Evolutionary conservation across 2,113 vertebrate genomes (phyloP).

Genomic region (Odocoileus virginianus): DNA sequence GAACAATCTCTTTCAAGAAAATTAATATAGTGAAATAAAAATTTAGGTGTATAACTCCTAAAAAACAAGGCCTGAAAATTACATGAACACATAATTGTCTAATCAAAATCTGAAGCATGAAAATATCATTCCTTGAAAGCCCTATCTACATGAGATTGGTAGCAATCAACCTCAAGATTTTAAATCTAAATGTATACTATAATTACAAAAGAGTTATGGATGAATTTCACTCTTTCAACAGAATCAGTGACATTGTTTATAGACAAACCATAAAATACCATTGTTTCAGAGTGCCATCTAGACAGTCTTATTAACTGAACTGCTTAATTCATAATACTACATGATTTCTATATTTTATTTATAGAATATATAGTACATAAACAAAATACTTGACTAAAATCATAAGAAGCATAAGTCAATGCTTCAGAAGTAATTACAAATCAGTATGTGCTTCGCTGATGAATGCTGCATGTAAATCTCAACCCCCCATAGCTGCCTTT

Average conservation of each 20-base stretch:
- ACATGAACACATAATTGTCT: background rate
- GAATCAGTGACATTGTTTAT: background rate
- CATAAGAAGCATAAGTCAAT: background rate
- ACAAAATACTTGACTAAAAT: background rate
- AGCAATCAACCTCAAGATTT: background rate
- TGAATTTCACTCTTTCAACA: background rate
- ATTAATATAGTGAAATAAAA: constrained; percentile 23
- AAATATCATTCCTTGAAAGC: background rate
- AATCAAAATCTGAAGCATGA: background rate
- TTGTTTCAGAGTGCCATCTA: background rate
- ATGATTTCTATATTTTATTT: background rate
- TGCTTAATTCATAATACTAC: background rate
- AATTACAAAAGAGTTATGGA: background rate
- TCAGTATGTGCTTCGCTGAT: background rate
- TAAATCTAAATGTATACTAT: background rate
- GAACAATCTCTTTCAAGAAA: background rate
- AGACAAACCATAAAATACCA: background rate
- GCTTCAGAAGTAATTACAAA: background rate
- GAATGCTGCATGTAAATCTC: background rate
- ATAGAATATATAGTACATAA: background rate
- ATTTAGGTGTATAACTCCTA: background rate
- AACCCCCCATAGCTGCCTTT: background rate
- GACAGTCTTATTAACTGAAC: background rate
- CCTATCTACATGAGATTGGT: background rate
- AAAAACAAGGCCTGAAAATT: background rate